phyloP scores from a whole-genome alignment of 2,113 vertebrate genomes.

The Phyllostomus hastatus region DNA sequence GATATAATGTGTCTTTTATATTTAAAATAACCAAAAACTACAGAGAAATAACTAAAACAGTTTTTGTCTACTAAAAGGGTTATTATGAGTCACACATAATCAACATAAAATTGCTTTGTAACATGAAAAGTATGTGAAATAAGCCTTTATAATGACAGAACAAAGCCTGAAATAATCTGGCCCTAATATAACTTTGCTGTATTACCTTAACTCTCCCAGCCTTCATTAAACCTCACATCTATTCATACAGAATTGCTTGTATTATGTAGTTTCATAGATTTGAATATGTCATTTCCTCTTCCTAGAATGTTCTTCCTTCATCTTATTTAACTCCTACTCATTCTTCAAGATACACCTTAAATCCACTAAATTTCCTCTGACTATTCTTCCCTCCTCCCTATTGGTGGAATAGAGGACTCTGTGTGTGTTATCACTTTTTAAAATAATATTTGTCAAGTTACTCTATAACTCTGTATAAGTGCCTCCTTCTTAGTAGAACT shows the following conservation, averaged over 20 bases:
- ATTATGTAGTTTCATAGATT: not conserved
- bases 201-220: constrained; percentile 8
- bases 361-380: not conserved
- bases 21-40: constrained; percentile 38
- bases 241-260: constrained; percentile 6
- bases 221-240: constrained; percentile 1
- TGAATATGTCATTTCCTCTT: constrained; percentile 38
- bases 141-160: constrained; percentile 15
- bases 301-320: not conserved
- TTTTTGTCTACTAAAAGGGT: not conserved
- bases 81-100: constrained; percentile 27
- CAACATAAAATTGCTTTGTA: constrained; percentile 14
- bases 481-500: not conserved
- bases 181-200: not conserved
- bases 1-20: not conserved
- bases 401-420: not conserved
- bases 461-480: not conserved
- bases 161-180: constrained; percentile 33
- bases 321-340: constrained; percentile 40
- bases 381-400: not conserved
- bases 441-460: constrained; percentile 17
- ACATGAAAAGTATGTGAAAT: constrained; percentile 28
- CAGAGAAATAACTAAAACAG: constrained; percentile 2
- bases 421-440: not conserved
- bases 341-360: constrained; percentile 35